phyloP scores from a whole-genome alignment of 2,888 invertebrate species.

The Ochlodes sylvanus region DNA sequence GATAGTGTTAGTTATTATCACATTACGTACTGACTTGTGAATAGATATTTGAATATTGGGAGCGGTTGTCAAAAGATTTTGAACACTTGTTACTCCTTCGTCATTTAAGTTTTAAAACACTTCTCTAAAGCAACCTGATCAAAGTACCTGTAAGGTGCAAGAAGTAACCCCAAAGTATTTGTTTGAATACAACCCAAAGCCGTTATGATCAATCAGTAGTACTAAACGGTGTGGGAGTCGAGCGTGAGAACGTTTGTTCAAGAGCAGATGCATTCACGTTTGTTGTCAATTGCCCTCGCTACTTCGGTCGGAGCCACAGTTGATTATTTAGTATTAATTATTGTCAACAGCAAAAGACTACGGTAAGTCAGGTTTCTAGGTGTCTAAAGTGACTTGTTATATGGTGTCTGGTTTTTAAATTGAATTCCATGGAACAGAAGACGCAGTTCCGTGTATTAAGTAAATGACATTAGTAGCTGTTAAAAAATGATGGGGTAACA shows the following conservation, averaged over 20 bases:
- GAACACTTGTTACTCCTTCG: neutral
- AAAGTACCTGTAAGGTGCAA: neutral
- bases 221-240: conserved; percentile 69
- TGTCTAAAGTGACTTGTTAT: too few species aligned
- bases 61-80: neutral
- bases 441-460: too few species aligned
- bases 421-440: too few species aligned
- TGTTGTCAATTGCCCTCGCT: conserved; percentile 26
- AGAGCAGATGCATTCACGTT: conserved; percentile 65
- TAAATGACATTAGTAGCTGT: too few species aligned
- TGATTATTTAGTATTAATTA: conserved; percentile 15
- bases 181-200: conserved; percentile 46
- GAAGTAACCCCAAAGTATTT: neutral
- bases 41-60: too few species aligned
- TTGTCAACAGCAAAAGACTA: too few species aligned
- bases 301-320: neutral
- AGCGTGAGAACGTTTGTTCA: conserved; percentile 73
- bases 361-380: too few species aligned
- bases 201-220: conserved; percentile 77
- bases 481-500: too few species aligned
- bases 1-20: too few species aligned
- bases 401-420: too few species aligned
- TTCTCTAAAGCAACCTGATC: too few species aligned
- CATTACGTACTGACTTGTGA: too few species aligned
- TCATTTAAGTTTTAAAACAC: neutral